These are phyloP conservation scores for Desmodus rotundus DNA, from an alignment of 2,113 vertebrate species.

Conservation along the genomic window DNA sequence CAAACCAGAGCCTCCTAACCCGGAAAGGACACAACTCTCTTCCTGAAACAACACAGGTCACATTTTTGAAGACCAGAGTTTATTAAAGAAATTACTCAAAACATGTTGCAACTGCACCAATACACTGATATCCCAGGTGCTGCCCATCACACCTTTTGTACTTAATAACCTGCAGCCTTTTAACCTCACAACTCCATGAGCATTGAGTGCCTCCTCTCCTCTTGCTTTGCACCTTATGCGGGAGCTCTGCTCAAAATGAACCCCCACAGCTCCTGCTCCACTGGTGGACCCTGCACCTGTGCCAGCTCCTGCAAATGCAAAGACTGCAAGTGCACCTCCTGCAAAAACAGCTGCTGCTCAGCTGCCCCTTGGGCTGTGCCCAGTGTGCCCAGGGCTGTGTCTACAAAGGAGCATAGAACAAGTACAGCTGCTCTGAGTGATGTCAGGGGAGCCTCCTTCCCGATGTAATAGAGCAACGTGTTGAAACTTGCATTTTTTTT, in stretches of 20 bases:
- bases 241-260: background rate
- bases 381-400: slow-evolving; percentile 87
- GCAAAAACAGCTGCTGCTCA: slow-evolving; percentile 87
- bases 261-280: background rate
- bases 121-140: background rate
- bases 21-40: background rate
- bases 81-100: background rate
- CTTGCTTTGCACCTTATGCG: background rate
- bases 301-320: slow-evolving; percentile 82
- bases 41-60: background rate
- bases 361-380: slow-evolving; percentile 83
- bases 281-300: slow-evolving; percentile 82
- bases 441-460: accelerated
- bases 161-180: background rate
- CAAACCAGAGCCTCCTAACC: background rate
- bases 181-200: too few relatives aligned
- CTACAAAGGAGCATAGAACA: slow-evolving; percentile 83
- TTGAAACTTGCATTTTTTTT: background rate
- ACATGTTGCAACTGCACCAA: background rate
- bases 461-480: background rate
- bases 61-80: background rate
- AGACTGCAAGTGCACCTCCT: slow-evolving; percentile 84
- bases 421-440: slow-evolving; percentile 83
- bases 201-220: background rate
- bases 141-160: background rate